Percentiles rank a stretch among this genome's conserved stretches.
Evolutionary conservation across 2,888 invertebrate species (phyloP).

Genomic region (Orchesella flavescens): DNA sequence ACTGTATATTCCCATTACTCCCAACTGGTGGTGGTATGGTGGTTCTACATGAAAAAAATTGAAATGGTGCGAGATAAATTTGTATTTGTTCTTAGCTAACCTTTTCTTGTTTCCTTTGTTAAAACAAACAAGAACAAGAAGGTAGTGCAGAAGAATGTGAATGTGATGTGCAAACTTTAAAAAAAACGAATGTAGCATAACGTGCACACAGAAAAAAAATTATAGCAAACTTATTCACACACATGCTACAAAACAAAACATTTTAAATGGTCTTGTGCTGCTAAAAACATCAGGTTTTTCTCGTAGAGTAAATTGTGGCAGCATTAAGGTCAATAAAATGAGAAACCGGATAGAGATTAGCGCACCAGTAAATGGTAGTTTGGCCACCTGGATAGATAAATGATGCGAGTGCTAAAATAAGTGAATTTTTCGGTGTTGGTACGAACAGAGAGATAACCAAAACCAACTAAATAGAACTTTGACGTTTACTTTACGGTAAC

Average conservation of each 20-base stretch:
- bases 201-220: constrained; percentile 13
- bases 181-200: no score
- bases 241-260: constrained; percentile 23
- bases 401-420: background rate
- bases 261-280: constrained; percentile 14
- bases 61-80: no score
- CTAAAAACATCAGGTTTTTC: constrained; percentile 30
- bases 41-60: no score
- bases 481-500: background rate
- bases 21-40: background rate
- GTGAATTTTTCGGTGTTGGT: background rate
- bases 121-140: no score
- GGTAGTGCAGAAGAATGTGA: no score
- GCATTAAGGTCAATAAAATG: constrained; percentile 53
- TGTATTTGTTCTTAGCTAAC: no score
- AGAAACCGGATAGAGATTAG: constrained; percentile 57
- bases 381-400: constrained; percentile 49
- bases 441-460: background rate
- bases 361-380: constrained; percentile 25
- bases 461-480: background rate
- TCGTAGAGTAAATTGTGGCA: constrained; percentile 39
- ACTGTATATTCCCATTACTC: background rate
- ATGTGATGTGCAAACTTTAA: no score
- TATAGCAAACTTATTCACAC: constrained; percentile 57
- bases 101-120: no score